A percentile compares a stretch with the other conserved stretches of the same genome.
Conservation (phyloP, 2,113 vertebrate species). For the Lamprologus ornatipinnis region DNA sequence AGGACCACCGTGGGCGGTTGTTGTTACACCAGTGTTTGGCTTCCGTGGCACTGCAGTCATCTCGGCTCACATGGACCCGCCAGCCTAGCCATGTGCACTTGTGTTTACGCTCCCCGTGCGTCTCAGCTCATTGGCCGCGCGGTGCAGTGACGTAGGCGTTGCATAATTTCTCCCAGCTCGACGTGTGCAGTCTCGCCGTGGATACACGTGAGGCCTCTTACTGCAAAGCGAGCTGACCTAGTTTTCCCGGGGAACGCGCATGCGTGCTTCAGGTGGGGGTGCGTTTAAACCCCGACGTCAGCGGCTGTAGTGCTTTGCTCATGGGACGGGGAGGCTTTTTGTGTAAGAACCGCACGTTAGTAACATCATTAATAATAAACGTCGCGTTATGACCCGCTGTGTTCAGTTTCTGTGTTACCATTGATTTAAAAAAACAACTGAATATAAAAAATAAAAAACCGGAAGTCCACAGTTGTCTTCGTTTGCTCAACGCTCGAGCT, state of each 20-base stretch:
- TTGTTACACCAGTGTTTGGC: background rate
- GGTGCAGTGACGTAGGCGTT: conserved; percentile 74
- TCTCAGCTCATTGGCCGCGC: conserved; percentile 73
- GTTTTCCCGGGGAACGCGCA: conserved; percentile 40
- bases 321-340: accelerated
- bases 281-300: background rate
- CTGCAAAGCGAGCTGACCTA: conserved; percentile 54
- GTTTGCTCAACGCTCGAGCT: background rate
- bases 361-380: background rate
- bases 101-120: conserved; percentile 81
- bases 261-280: conserved; percentile 70
- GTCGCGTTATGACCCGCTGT: background rate
- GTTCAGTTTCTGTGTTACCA: background rate
- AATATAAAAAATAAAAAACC: background rate
- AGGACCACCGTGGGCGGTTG: conserved; percentile 14
- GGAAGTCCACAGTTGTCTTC: background rate
- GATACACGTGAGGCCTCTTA: conserved; percentile 73
- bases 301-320: background rate
- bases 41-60: conserved; percentile 30
- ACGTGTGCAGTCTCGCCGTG: conserved; percentile 46
- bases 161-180: conserved; percentile 69
- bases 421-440: accelerated
- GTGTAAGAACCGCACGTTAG: background rate
- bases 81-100: conserved; percentile 81
- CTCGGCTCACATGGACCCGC: conserved; percentile 79